Evolutionary conservation across 2,888 invertebrate genomes (phyloP).

Genomic region (Lasioglossum calceatum): DNA sequence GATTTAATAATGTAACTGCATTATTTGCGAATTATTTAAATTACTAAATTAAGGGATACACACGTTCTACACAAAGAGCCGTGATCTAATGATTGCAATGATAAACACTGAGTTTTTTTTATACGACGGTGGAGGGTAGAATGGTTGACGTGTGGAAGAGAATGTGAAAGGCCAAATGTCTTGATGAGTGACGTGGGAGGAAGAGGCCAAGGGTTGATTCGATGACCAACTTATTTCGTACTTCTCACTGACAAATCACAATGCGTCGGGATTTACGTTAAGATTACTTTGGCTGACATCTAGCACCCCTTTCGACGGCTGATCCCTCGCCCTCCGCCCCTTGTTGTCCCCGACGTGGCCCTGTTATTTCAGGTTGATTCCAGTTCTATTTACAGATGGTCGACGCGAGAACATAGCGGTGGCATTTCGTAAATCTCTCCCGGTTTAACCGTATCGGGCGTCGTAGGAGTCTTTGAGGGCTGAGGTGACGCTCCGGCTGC

Average conservation of each 20-base stretch:
- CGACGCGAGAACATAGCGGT: conserved; percentile 34
- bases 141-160: not conserved
- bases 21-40: not conserved
- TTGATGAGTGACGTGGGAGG: not conserved
- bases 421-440: conserved; percentile 60
- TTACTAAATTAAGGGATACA: not conserved
- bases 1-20: too few relatives aligned
- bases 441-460: conserved; percentile 58
- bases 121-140: not conserved
- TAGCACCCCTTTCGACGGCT: not conserved
- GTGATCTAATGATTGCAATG: not conserved
- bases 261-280: not conserved
- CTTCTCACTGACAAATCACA: not conserved
- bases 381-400: conserved; percentile 47
- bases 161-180: not conserved
- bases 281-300: not conserved
- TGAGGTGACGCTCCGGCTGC: conserved; percentile 46
- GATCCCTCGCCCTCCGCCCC: not conserved
- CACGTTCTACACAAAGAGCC: not conserved
- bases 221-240: not conserved
- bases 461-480: conserved; percentile 57
- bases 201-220: not conserved
- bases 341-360: not conserved
- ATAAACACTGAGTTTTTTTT: not conserved
- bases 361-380: conserved; percentile 56